Evolutionary conservation across 2,888 invertebrate genomes (phyloP).

Genomic region (Bugula neritina): DNA sequence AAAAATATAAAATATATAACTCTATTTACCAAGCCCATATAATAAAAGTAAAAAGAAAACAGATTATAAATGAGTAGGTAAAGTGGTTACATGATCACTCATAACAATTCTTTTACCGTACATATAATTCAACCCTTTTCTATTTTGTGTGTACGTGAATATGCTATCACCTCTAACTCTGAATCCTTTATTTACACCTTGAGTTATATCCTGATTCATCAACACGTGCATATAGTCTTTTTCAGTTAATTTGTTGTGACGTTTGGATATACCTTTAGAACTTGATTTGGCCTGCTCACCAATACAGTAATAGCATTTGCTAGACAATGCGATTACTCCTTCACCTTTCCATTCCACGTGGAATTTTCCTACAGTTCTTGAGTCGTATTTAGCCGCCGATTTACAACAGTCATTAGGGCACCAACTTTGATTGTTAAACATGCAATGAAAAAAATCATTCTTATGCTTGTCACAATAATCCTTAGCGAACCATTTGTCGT

Average conservation of each 20-base stretch:
- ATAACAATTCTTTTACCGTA: not conserved
- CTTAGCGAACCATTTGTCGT: slow-evolving; percentile 13
- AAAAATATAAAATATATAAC: not conserved
- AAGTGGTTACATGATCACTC: not conserved
- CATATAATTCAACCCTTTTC: slow-evolving; percentile 2
- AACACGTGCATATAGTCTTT: not conserved
- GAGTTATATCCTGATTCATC: not conserved
- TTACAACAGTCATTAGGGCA: slow-evolving; percentile 22
- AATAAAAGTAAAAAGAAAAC: not conserved
- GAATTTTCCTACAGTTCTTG: slow-evolving; percentile 24
- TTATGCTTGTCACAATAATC: not conserved
- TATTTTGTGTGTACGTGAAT: slow-evolving; percentile 2
- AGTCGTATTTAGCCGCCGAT: not conserved
- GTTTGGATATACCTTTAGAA: slow-evolving; percentile 10
- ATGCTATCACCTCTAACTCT: not conserved
- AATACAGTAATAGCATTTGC: slow-evolving; percentile 20
- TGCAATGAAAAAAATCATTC: not conserved
- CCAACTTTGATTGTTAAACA: slow-evolving; percentile 12
- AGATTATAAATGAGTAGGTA: slow-evolving; percentile 5
- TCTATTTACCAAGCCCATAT: not conserved
- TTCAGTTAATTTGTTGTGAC: not conserved
- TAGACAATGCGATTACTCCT: slow-evolving; percentile 4
- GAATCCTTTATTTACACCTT: not conserved
- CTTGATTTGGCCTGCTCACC: not conserved
- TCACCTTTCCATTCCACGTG: slow-evolving; percentile 22